A percentile compares a stretch with the other conserved stretches of the same genome.
These are phyloP conservation scores for Condylura cristata DNA, from an alignment of 2,113 vertebrate species.

Conservation along the genomic window DNA sequence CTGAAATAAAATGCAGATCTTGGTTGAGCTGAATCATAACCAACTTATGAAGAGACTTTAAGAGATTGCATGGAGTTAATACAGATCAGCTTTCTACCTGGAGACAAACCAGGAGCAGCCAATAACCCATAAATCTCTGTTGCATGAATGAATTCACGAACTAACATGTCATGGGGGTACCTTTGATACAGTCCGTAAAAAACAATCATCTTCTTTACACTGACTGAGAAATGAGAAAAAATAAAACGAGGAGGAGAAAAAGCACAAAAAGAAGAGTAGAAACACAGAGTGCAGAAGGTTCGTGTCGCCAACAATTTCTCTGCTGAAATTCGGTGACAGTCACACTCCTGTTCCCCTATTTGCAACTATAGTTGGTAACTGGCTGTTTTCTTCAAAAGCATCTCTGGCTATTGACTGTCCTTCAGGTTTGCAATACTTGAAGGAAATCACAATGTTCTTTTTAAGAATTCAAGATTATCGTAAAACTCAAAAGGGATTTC, in stretches of 20 bases:
- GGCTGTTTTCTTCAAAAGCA: not conserved
- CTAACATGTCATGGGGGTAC: not conserved
- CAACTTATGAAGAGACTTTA: not conserved
- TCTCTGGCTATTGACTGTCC: not conserved
- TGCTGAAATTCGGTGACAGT: not conserved
- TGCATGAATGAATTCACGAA: not conserved
- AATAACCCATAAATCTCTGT: not conserved
- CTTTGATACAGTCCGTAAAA: not conserved
- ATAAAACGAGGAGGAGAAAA: not conserved
- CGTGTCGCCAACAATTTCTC: not conserved
- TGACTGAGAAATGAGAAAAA: not conserved
- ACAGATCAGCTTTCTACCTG: not conserved
- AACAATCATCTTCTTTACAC: not conserved
- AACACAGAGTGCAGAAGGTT: not conserved
- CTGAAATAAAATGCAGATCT: not conserved
- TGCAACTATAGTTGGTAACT: not conserved
- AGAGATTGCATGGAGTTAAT: not conserved
- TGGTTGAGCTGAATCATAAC: not conserved
- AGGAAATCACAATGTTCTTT: not conserved
- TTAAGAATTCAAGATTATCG: not conserved
- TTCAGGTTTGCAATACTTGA: not conserved
- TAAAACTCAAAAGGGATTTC: not conserved
- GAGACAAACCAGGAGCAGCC: not conserved
- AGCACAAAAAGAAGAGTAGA: not conserved
- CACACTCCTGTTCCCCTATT: not conserved